Evolutionary conservation across 2,113 vertebrate species (phyloP), one percentile per base, ranked within the genome.

Genomic region (Uropsilus gracilis): DNA sequence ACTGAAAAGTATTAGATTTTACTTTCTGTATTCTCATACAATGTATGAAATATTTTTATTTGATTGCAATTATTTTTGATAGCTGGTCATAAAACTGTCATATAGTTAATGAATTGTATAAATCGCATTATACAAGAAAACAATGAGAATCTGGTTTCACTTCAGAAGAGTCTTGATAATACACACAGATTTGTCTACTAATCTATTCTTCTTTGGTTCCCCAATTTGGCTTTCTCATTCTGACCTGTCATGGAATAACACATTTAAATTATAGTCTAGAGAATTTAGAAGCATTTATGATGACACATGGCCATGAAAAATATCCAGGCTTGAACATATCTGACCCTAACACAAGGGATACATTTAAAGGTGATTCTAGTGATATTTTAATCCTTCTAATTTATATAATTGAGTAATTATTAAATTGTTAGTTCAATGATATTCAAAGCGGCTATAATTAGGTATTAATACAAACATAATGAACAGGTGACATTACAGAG

Each of bases 31-130:
- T 90, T 59, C 11, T 78, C 26, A 75, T 34, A 48, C 2, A 37
- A 85, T 39, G 55, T 28, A 81, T 88, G 10, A 71, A 66, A 75
- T 89, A 92, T 88, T 95, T 87, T 75, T 24, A 96, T 50, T 48
- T 50, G 24, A 77, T 39, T 89, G n/a, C 8, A 97, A 66, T 55
- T 91, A 80, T 89, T 89, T 92, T 91, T 80, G 57, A 48, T 7
- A 75, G 12, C 7, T 91, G 30, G 13, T 59, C 73, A 63, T 85
- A 91, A 86, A 72, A 55, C 10, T 95, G 14, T 32, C 68, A 91
- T 78, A 22, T 44, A 63, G 17, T 92, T 86, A 81, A 66, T 77
- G 20, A 88, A 59, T n/a, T 80, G 1, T 55, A 48, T 87, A 86
- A 94, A 59, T 69, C 42, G n/a, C 12, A 86, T 32, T 64, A 17